These are phyloP conservation scores for Muscicapa comitata DNA, from an alignment of 2,797 vertebrate species.

Conservation along the genomic window DNA sequence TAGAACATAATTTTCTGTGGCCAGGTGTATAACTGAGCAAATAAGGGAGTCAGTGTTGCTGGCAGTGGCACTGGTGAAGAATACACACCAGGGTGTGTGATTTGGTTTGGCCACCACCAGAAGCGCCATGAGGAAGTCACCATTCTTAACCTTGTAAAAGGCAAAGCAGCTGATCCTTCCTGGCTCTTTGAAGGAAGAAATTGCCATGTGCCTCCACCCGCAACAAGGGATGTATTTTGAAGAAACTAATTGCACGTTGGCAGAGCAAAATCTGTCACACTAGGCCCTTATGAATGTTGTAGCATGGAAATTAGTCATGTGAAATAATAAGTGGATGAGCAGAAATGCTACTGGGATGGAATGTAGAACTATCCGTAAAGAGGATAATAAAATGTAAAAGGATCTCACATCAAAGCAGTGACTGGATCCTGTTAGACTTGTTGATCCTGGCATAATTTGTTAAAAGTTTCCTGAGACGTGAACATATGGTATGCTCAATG, in stretches of 20 bases:
- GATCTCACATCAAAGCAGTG: constrained; percentile 48
- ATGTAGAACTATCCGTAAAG: constrained; percentile 8
- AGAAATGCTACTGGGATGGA: constrained; percentile 9
- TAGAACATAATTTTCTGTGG: not conserved
- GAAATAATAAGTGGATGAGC: constrained; percentile 41
- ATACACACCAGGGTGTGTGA: rapidly evolving
- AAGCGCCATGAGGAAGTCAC: not conserved
- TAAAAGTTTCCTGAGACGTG: not conserved
- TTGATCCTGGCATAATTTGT: constrained; percentile 46
- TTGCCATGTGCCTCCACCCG: not conserved
- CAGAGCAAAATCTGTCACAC: not conserved
- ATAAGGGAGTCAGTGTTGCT: not conserved
- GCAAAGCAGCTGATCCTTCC: not conserved
- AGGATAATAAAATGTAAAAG: constrained; percentile 38
- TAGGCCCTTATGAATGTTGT: not conserved
- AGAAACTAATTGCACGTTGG: not conserved
- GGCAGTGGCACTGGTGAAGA: not conserved
- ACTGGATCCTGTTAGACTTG: constrained; percentile 38
- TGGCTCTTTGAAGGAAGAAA: not conserved
- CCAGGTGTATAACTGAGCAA: not conserved
- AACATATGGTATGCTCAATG: not conserved
- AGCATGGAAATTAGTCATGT: constrained; percentile 41
- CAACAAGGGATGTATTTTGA: not conserved
- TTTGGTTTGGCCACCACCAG: not conserved
- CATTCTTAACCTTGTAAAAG: not conserved